Conservation (phyloP, 1,140 invertebrate species). For the Carposina sasakii region DNA sequence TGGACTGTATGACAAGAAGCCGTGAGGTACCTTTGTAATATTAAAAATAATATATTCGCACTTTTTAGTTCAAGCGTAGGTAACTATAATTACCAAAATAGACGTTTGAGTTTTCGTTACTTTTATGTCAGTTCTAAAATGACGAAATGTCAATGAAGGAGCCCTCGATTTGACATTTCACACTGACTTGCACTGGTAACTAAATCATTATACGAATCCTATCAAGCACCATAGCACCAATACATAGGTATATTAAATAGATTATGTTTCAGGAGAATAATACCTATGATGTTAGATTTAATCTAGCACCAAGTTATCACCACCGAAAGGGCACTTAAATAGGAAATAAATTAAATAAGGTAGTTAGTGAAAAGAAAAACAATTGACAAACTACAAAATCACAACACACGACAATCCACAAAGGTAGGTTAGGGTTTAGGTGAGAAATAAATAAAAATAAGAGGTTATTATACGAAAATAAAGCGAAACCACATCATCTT, state of each 20-base stretch:
- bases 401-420: constrained; percentile 14
- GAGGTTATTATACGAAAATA: too few relatives aligned
- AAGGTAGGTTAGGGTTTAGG: too few relatives aligned
- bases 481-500: too few relatives aligned
- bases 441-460: too few relatives aligned
- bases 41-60: too few relatives aligned
- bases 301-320: constrained; percentile 62
- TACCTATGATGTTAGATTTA: constrained; percentile 50
- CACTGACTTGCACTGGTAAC: constrained; percentile 35
- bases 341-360: constrained; percentile 43
- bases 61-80: too few relatives aligned
- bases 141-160: constrained; percentile 54
- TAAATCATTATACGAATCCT: too few relatives aligned
- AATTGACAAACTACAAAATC: constrained; percentile 45
- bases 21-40: constrained; percentile 36
- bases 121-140: constrained; percentile 35
- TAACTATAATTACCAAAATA: too few relatives aligned
- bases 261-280: too few relatives aligned
- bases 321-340: constrained; percentile 40
- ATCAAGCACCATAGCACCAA: too few relatives aligned
- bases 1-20: constrained; percentile 58
- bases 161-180: constrained; percentile 52
- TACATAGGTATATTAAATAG: too few relatives aligned
- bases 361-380: constrained; percentile 56
- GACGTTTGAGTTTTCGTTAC: too few relatives aligned